A percentile compares a stretch with the other conserved stretches of the same genome.
These are phyloP conservation scores for Lithobates pipiens DNA, from an alignment of 2,797 vertebrate genomes.

Conservation along the genomic window DNA sequence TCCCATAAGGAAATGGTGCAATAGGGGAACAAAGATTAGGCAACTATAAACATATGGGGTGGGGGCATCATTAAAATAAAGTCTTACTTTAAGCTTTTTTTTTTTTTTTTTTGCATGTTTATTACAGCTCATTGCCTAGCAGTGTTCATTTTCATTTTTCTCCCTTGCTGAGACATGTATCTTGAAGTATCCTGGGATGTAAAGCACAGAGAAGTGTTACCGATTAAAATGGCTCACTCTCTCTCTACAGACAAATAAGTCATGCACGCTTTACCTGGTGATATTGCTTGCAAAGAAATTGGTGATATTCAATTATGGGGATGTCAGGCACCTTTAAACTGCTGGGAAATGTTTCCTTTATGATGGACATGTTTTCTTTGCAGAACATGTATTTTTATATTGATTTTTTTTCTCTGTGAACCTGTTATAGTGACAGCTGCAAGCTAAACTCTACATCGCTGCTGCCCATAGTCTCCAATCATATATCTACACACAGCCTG, in stretches of 20 bases:
- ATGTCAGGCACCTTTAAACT: slow-evolving; percentile 61
- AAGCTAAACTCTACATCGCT: slow-evolving; percentile 59
- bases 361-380: slow-evolving; percentile 63
- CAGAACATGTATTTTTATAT: slow-evolving; percentile 60
- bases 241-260: slow-evolving; percentile 33
- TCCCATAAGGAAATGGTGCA: too few relatives aligned
- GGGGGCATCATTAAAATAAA: too few relatives aligned
- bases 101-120: not conserved
- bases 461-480: slow-evolving; percentile 58
- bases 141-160: not conserved
- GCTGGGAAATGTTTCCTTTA: slow-evolving; percentile 63
- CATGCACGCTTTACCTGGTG: slow-evolving; percentile 45
- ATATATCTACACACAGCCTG: slow-evolving; percentile 56
- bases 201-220: slow-evolving; percentile 9
- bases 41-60: too few relatives aligned
- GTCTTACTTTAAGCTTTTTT: not conserved
- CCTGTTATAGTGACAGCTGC: slow-evolving; percentile 62
- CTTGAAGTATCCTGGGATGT: not conserved
- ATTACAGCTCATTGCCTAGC: not conserved
- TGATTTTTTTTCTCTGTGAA: slow-evolving; percentile 49
- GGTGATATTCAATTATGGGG: slow-evolving; percentile 61
- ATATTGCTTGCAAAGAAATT: slow-evolving; percentile 38
- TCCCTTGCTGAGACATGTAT: not conserved
- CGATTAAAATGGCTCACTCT: slow-evolving; percentile 21
- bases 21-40: too few relatives aligned